A percentile compares a stretch with the other conserved stretches of the same genome.
These are phyloP conservation scores for Hylaeus anthracinus DNA, from an alignment of 1,140 invertebrate genomes.

Conservation along the genomic window DNA sequence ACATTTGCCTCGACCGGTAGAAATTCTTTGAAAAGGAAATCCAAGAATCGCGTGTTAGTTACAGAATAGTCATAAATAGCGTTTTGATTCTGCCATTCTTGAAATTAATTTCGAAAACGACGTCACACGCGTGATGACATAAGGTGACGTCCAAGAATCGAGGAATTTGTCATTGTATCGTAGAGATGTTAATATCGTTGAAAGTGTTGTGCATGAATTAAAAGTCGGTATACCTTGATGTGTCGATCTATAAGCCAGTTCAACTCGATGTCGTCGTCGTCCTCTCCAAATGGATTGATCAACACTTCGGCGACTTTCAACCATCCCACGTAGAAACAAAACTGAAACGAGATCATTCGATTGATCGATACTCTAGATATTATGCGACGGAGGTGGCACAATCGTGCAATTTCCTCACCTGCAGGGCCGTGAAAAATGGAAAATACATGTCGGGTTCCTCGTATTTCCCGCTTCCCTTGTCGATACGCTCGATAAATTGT, in stretches of 20 bases:
- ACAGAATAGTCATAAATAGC: too few relatives aligned
- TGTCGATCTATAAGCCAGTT: constrained; percentile 95
- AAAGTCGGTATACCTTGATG: constrained; percentile 86
- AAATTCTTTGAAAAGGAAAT: too few relatives aligned
- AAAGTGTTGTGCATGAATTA: too few relatives aligned
- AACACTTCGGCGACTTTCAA: constrained; percentile 96
- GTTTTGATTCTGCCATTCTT: background rate
- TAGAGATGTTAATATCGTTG: background rate
- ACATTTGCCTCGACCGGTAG: too few relatives aligned
- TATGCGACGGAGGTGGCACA: background rate
- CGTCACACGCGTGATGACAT: background rate
- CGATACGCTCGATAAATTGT: constrained; percentile 86
- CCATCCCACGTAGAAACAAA: constrained; percentile 98
- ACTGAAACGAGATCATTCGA: constrained; percentile 82
- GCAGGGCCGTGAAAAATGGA: constrained; percentile 94
- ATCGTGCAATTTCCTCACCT: constrained; percentile 82
- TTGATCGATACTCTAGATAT: constrained; percentile 23
- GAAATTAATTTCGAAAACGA: background rate
- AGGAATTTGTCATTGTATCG: background rate
- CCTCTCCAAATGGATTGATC: constrained; percentile 96
- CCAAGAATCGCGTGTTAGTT: too few relatives aligned
- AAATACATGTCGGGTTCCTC: constrained; percentile 94
- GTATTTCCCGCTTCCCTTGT: constrained; percentile 82
- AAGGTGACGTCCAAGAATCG: too few relatives aligned
- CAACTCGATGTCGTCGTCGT: constrained; percentile 96